Evolutionary conservation across 23 tunicate species (phyloP).

Genomic region (Styela clava): DNA sequence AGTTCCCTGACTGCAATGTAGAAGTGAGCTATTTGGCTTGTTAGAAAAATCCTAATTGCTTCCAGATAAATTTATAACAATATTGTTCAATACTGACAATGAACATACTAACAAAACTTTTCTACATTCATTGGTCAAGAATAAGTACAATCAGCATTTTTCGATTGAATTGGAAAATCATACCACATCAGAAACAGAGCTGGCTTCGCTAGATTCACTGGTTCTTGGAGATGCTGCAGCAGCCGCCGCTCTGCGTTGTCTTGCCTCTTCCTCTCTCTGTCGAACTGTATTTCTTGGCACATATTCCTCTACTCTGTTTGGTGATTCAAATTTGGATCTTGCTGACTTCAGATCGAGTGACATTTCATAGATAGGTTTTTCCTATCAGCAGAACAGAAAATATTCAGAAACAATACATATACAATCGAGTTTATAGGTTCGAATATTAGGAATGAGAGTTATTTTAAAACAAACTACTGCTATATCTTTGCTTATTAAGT

Average conservation of each 20-base stretch:
- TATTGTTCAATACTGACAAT: no score
- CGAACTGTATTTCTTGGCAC: slow-evolving; percentile 60
- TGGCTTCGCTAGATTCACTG: slow-evolving; percentile 27
- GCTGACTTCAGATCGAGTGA: slow-evolving; percentile 65
- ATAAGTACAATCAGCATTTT: no score
- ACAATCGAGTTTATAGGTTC: not conserved
- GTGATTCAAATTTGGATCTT: slow-evolving; percentile 66
- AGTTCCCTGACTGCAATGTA: no score
- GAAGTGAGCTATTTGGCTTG: no score
- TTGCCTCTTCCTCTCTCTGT: slow-evolving; percentile 17
- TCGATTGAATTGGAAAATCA: no score
- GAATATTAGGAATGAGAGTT: not conserved
- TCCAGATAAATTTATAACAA: no score
- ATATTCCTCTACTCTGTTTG: slow-evolving; percentile 39
- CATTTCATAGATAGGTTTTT: slow-evolving; percentile 5
- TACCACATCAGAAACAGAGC: slow-evolving; percentile 19
- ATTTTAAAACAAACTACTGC: no score
- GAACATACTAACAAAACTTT: no score
- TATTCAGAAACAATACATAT: not conserved
- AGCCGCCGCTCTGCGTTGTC: slow-evolving; percentile 25
- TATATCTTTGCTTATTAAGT: no score
- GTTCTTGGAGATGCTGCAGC: slow-evolving; percentile 27
- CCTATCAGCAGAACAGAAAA: not conserved
- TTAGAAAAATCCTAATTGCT: no score
- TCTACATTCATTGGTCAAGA: no score